Percentiles rank a stretch among this genome's conserved stretches.
phyloP scores from a whole-genome alignment of 2,797 vertebrate genomes.

The Anabacerthia variegaticeps region DNA sequence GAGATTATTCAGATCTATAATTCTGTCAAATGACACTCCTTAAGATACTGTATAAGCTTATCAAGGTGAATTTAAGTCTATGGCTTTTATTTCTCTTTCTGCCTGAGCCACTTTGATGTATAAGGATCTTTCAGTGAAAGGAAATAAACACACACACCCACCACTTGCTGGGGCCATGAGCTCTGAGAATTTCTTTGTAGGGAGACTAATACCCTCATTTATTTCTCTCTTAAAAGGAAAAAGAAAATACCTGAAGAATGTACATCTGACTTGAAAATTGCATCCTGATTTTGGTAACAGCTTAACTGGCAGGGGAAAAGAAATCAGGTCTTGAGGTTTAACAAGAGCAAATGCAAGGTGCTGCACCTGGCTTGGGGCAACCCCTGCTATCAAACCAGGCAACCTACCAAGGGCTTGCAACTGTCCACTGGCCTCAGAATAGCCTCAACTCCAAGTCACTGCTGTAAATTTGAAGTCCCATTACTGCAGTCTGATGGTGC shows the following conservation, averaged over 20 bases:
- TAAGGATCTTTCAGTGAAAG: background rate
- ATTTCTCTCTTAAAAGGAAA: background rate
- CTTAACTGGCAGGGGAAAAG: background rate
- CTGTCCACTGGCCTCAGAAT: background rate
- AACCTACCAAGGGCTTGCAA: background rate
- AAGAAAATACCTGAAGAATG: background rate
- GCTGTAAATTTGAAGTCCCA: background rate
- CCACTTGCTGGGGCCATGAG: background rate
- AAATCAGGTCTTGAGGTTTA: background rate
- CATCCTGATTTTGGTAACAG: background rate
- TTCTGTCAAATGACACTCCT: constrained; percentile 14
- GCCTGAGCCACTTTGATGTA: background rate
- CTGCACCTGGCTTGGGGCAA: background rate
- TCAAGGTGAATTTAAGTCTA: constrained; percentile 20
- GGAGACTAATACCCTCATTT: background rate
- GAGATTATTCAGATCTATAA: constrained; percentile 32
- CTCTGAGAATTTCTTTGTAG: background rate
- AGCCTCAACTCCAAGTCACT: background rate
- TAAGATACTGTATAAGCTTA: background rate
- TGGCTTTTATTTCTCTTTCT: background rate
- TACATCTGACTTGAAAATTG: background rate
- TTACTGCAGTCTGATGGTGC: background rate
- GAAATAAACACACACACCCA: background rate
- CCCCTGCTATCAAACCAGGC: background rate
- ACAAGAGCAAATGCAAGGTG: background rate